Evolutionary conservation across 2,113 vertebrate species (phyloP).

Genomic region (Tringa solitaria): DNA sequence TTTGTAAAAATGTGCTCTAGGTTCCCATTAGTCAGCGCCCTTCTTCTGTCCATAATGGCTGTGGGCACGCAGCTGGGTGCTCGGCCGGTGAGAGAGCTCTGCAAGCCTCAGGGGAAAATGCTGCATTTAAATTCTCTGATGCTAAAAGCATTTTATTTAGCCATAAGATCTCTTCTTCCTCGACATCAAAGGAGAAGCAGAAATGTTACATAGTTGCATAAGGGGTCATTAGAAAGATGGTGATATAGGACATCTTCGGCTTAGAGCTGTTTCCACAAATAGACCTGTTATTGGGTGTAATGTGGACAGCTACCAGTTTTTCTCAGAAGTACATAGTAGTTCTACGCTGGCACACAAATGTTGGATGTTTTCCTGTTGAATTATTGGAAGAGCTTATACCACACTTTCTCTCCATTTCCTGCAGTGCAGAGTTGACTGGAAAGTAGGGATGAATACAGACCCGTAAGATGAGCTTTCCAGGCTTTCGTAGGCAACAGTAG

Average conservation of each 20-base stretch:
- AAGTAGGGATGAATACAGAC: neutral
- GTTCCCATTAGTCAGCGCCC: neutral
- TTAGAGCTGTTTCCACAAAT: neutral
- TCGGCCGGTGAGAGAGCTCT: neutral
- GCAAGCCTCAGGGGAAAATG: neutral
- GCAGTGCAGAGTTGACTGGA: neutral
- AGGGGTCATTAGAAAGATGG: neutral
- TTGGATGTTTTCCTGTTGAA: neutral
- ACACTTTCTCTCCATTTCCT: neutral
- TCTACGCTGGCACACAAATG: neutral
- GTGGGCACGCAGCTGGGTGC: neutral
- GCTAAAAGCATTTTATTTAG: neutral
- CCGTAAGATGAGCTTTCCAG: neutral
- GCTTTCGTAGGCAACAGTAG: neutral
- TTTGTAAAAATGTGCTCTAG: neutral
- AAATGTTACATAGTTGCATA: neutral
- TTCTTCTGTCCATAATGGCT: neutral
- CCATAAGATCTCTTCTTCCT: neutral
- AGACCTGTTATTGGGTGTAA: neutral
- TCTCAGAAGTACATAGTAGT: neutral
- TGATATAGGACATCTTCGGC: neutral
- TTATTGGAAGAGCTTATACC: neutral
- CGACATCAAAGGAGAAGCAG: neutral
- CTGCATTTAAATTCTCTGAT: neutral
- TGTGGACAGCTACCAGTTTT: neutral